These are phyloP conservation scores for Molossus molossus DNA, from an alignment of 2,797 vertebrate species.

Conservation along the genomic window DNA sequence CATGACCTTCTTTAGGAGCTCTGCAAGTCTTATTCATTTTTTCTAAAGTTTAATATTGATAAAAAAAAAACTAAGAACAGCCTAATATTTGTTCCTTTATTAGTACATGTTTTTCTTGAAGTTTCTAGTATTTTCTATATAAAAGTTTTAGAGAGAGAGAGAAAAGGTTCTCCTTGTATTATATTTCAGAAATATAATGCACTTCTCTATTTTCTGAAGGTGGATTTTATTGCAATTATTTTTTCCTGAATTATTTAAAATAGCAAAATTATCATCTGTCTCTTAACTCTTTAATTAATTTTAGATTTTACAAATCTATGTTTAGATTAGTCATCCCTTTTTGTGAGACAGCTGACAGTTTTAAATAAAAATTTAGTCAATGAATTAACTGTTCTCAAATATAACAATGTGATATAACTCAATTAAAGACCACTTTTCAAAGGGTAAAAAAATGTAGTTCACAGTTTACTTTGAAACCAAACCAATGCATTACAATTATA, in stretches of 20 bases:
- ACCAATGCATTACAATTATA: slow-evolving; percentile 62
- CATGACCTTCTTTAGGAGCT: background rate
- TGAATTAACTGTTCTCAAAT: slow-evolving; percentile 26
- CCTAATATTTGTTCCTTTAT: background rate
- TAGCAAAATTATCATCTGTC: background rate
- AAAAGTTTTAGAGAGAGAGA: background rate
- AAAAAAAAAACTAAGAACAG: background rate
- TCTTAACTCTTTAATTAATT: background rate
- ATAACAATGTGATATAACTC: background rate
- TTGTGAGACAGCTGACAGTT: background rate
- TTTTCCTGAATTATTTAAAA: slow-evolving; percentile 3
- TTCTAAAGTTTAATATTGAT: background rate
- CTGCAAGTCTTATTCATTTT: background rate
- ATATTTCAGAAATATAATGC: background rate
- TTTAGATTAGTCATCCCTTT: background rate
- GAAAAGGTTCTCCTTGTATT: background rate
- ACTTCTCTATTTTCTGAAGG: background rate
- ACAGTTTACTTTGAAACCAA: slow-evolving; percentile 67
- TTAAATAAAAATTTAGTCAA: background rate
- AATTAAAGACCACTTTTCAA: slow-evolving; percentile 49
- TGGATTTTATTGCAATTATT: background rate
- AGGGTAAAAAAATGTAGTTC: slow-evolving; percentile 46
- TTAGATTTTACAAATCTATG: background rate
- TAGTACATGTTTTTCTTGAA: background rate
- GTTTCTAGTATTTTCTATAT: background rate